Evolutionary conservation across 2,888 invertebrate species (phyloP).

Genomic region (Theretra japonica): DNA sequence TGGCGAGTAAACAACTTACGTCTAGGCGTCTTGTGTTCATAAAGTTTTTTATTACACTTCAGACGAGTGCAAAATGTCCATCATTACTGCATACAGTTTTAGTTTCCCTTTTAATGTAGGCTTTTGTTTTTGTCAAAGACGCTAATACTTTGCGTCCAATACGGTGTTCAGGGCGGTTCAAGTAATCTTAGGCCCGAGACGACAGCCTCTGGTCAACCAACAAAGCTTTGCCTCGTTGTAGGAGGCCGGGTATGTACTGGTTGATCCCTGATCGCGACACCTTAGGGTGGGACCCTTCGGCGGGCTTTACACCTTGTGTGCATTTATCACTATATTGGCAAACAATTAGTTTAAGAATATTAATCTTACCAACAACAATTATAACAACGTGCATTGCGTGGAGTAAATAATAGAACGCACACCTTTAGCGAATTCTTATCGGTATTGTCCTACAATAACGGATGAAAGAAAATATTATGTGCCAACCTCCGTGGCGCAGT

Average conservation of each 20-base stretch:
- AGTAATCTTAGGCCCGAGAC: no score
- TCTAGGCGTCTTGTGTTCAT: background rate
- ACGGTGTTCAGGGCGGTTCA: no score
- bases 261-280: no score
- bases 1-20: conserved; percentile 16
- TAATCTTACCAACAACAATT: background rate
- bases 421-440: background rate
- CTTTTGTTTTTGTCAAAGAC: background rate
- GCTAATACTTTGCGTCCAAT: background rate
- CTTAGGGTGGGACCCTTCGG: no score
- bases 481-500: no score
- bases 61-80: background rate
- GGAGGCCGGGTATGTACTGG: no score
- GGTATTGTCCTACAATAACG: background rate
- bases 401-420: background rate
- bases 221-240: no score
- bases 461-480: no score
- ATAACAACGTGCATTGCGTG: background rate
- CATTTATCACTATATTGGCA: no score
- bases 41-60: conserved; percentile 16
- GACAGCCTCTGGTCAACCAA: no score
- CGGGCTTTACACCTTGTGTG: no score
- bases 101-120: conserved; percentile 19
- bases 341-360: no score
- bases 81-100: background rate